Conservation (phyloP, 2,888 invertebrate genomes). For the Sinelater perroti region DNA sequence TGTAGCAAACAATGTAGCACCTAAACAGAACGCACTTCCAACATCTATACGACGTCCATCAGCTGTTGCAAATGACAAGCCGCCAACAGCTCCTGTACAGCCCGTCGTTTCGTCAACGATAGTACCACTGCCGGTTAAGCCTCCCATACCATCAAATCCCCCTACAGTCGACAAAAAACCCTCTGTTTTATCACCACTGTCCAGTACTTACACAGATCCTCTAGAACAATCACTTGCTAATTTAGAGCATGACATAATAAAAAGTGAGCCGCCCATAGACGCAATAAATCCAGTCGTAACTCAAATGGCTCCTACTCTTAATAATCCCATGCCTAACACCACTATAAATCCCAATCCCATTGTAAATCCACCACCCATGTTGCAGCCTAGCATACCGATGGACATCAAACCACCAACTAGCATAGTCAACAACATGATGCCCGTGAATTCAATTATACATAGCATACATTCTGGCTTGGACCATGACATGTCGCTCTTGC, state of each 20-base stretch:
- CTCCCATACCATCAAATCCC: slow-evolving; percentile 36
- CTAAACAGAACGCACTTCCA: slow-evolving; percentile 25
- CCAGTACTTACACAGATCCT: slow-evolving; percentile 67
- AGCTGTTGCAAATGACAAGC: slow-evolving; percentile 49
- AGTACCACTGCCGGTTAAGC: slow-evolving; percentile 57
- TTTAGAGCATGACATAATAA: slow-evolving; percentile 69
- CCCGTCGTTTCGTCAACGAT: slow-evolving; percentile 56
- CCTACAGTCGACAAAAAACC: slow-evolving; percentile 53
- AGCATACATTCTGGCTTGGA: slow-evolving; percentile 48
- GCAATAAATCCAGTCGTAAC: slow-evolving; percentile 40
- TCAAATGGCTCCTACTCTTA: slow-evolving; percentile 48
- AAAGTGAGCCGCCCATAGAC: slow-evolving; percentile 63
- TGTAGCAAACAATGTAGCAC: slow-evolving; percentile 39
- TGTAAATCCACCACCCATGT: slow-evolving; percentile 48
- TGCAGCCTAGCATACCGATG: slow-evolving; percentile 48
- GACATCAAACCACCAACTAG: slow-evolving; percentile 49
- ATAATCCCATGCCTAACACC: slow-evolving; percentile 46
- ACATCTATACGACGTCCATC: slow-evolving; percentile 47
- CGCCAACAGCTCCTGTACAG: slow-evolving; percentile 44
- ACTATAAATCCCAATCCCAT: slow-evolving; percentile 44
- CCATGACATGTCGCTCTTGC: slow-evolving; percentile 45
- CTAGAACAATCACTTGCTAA: slow-evolving; percentile 76
- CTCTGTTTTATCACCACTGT: slow-evolving; percentile 54
- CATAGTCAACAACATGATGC: slow-evolving; percentile 43
- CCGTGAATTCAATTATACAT: slow-evolving; percentile 47